Conservation (phyloP, 2,888 invertebrate species). For the Drosophila yooni region DNA sequence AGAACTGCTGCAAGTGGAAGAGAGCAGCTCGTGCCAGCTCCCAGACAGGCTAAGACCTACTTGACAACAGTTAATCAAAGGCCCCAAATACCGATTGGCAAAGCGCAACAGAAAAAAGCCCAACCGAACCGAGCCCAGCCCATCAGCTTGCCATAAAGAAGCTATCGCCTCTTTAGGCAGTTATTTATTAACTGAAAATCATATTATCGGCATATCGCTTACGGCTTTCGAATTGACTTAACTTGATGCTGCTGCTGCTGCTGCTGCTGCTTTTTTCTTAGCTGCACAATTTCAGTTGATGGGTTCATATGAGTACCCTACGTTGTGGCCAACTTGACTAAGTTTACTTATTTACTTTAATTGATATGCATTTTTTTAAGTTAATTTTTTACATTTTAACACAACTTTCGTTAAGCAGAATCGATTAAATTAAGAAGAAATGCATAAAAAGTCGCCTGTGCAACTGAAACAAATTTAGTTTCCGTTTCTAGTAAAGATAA, state of each 20-base stretch:
- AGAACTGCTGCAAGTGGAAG: constrained; percentile 5
- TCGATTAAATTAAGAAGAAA: not conserved
- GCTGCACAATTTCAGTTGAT: constrained; percentile 42
- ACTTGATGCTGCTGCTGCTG: constrained; percentile 18
- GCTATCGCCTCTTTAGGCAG: constrained; percentile 61
- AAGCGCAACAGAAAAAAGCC: not conserved
- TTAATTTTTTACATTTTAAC: not conserved
- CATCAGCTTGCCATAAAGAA: constrained; percentile 31
- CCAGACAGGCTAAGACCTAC: constrained; percentile 8
- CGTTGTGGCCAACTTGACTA: not conserved
- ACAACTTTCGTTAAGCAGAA: rapidly evolving
- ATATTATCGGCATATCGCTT: constrained; percentile 72
- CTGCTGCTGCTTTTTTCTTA: constrained; percentile 34
- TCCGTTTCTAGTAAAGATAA: not conserved
- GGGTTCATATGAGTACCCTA: constrained; percentile 35
- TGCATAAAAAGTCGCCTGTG: not conserved
- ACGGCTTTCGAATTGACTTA: constrained; percentile 38
- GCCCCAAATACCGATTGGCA: constrained; percentile 23
- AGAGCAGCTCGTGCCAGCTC: constrained; percentile 68
- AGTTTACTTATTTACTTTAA: not conserved
- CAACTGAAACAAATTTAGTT: not conserved
- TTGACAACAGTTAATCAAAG: constrained; percentile 77
- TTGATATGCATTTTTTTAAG: not conserved
- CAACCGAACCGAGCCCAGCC: constrained; percentile 20
- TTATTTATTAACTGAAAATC: constrained; percentile 81